Evolutionary conservation across 2,888 invertebrate genomes (phyloP).

Genomic region (Folsomia candida): DNA sequence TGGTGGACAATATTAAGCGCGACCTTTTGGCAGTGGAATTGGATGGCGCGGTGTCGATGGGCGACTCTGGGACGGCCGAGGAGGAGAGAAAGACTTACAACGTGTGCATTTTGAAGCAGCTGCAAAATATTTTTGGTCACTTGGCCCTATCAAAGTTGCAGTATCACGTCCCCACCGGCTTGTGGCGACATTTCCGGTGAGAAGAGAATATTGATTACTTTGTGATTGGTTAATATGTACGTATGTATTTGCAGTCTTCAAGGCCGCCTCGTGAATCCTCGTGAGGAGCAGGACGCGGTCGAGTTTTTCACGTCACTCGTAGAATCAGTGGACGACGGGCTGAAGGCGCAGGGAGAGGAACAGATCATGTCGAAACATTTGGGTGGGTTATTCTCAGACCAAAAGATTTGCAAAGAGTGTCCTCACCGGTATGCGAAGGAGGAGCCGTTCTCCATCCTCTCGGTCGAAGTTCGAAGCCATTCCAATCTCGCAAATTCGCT

Average conservation of each 20-base stretch:
- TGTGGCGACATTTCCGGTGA: conserved; percentile 97
- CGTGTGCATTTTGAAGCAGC: conserved; percentile 90
- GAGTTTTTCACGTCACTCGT: conserved; percentile 98
- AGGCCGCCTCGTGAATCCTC: conserved; percentile 93
- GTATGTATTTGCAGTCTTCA: conserved; percentile 73
- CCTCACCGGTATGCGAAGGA: conserved; percentile 98
- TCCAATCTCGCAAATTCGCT: conserved; percentile 92
- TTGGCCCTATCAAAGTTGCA: conserved; percentile 92
- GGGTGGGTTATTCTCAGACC: conserved; percentile 96
- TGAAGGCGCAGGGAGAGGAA: conserved; percentile 85
- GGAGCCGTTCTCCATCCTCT: conserved; percentile 95
- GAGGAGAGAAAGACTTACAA: conserved; percentile 71
- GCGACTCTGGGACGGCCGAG: conserved; percentile 51
- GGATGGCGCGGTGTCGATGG: conserved; percentile 56
- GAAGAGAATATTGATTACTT: too few species aligned
- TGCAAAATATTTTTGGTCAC: conserved; percentile 96
- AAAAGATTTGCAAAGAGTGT: conserved; percentile 98
- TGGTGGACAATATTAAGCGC: conserved; percentile 81
- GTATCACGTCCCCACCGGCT: conserved; percentile 94
- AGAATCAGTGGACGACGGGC: conserved; percentile 91
- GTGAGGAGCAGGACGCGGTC: conserved; percentile 97
- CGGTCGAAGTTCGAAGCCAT: conserved; percentile 92
- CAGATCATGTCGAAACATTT: conserved; percentile 90
- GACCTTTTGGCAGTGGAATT: conserved; percentile 76
- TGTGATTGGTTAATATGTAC: too few species aligned